Base-by-base conservation (phyloP, 2,888 invertebrate genomes). In the Drosophila quinaria region DNA sequence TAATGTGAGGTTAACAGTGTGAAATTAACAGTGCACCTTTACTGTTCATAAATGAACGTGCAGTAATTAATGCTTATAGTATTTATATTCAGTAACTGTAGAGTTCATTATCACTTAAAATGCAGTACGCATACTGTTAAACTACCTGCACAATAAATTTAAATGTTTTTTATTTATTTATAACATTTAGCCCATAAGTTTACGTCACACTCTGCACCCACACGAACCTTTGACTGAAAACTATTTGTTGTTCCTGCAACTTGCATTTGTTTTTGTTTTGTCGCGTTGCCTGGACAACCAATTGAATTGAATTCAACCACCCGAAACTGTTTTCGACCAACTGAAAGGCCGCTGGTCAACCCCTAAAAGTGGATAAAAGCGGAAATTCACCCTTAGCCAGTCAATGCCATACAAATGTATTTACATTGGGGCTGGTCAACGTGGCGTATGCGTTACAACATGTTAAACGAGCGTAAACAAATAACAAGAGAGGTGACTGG, bases 171-270 rank as follows among this genome's bases (percentile, higher is more conserved):
- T 11, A 54, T 29, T 55, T 55, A 61, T 46, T 74, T 59, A 61
- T 17, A 35, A 35, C 46, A 37, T 42, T 74, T 29, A 13, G 1
- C 13, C 10, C 6, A 31, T 31, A 11, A 17, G 31, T 74, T 77
- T 74, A 74, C 69, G 56, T 69, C 67, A 77, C 58, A 51, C 47
- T 11, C 31, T 15, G 11, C 65, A 37, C 31, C 15, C 22, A 35
- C 35, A 49, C 71, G 75, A 74, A 89, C 87, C 81, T 84, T 72
- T 47, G 81, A 87, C 59, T 87, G 71, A 71, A 78, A 64, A 63
- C 25, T 51, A 22, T 62, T 69, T 64, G 59, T 63, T 69, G 11
- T 39, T 17, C 2, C 4, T 41, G n/a, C 49, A 58, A 46, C 11
- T 35, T 61, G 35, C 55, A 66, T 74, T 74, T 70, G 60, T 62